Conservation (phyloP, 2,113 vertebrate species). For the Cheilinus undulatus region DNA sequence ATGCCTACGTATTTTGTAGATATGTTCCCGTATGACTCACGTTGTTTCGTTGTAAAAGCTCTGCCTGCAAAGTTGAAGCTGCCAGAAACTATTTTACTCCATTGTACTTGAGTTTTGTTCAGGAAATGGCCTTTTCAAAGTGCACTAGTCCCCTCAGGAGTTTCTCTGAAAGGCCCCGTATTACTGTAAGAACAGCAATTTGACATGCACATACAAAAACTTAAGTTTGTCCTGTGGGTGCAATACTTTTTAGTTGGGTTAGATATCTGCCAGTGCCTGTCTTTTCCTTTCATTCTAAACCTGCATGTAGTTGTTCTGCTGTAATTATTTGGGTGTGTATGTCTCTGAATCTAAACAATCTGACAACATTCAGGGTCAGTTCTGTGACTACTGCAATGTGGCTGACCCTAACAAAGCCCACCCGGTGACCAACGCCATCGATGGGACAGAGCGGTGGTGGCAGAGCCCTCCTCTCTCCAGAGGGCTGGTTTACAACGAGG, state of each 20-base stretch:
- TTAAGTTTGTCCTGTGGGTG: background rate
- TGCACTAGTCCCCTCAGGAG: conserved; percentile 10
- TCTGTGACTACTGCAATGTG: conserved; percentile 91
- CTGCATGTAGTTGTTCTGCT: background rate
- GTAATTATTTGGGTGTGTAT: background rate
- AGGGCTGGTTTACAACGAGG: conserved; percentile 87
- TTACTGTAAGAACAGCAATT: conserved; percentile 5
- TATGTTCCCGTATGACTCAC: background rate
- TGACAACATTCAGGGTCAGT: conserved; percentile 87
- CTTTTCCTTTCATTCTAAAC: conserved; percentile 3
- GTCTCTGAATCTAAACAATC: conserved; percentile 22
- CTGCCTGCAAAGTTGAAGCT: conserved; percentile 37
- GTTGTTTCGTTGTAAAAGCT: background rate
- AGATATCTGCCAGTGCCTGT: background rate
- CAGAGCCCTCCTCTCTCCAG: conserved; percentile 96
- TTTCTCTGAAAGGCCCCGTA: background rate
- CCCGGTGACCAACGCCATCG: conserved; percentile 87
- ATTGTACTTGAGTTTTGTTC: conserved; percentile 49
- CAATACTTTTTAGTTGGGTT: background rate
- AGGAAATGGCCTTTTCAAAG: conserved; percentile 51
- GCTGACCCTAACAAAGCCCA: conserved; percentile 89
- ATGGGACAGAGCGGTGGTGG: conserved; percentile 96
- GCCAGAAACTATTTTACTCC: conserved; percentile 49
- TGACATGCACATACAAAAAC: background rate
- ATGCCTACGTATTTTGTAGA: background rate